Conservation (phyloP, 2,888 invertebrate genomes). For the Hirtodrosophila histrioides region DNA sequence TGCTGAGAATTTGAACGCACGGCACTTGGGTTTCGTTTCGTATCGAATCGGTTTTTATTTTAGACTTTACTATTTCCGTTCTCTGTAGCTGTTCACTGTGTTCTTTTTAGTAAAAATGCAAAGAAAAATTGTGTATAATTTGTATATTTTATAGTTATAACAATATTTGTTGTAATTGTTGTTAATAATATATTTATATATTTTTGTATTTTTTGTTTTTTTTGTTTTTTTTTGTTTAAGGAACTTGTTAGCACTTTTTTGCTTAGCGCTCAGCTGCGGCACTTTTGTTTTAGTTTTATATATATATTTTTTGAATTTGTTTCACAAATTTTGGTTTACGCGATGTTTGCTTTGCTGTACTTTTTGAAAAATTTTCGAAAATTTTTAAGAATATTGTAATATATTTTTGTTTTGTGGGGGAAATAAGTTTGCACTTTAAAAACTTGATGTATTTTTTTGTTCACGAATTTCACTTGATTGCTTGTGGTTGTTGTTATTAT, state of each 20-base stretch:
- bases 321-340: constrained; percentile 30
- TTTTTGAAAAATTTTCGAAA: constrained; percentile 50
- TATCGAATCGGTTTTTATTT: constrained; percentile 12
- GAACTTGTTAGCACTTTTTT: constrained; percentile 74
- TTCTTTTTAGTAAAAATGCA: constrained; percentile 54
- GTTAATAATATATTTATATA: constrained; percentile 15
- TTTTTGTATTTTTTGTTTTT: constrained; percentile 27
- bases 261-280: constrained; percentile 67
- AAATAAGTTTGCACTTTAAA: constrained; percentile 50
- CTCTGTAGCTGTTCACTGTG: constrained; percentile 12
- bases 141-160: constrained; percentile 70
- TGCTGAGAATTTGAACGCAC: constrained; percentile 23
- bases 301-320: constrained; percentile 23
- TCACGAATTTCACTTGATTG: constrained; percentile 52
- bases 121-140: constrained; percentile 64
- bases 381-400: constrained; percentile 36
- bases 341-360: neutral
- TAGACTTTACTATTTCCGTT: constrained; percentile 14
- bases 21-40: constrained; percentile 35
- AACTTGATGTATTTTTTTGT: constrained; percentile 35
- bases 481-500: constrained; percentile 43
- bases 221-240: constrained; percentile 55
- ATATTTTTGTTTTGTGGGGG: constrained; percentile 17
- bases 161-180: constrained; percentile 47
- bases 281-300: constrained; percentile 60